Evolutionary conservation across 2,113 vertebrate species (phyloP), one percentile per base, ranked within the genome.

Genomic region (Tragelaphus scriptus): DNA sequence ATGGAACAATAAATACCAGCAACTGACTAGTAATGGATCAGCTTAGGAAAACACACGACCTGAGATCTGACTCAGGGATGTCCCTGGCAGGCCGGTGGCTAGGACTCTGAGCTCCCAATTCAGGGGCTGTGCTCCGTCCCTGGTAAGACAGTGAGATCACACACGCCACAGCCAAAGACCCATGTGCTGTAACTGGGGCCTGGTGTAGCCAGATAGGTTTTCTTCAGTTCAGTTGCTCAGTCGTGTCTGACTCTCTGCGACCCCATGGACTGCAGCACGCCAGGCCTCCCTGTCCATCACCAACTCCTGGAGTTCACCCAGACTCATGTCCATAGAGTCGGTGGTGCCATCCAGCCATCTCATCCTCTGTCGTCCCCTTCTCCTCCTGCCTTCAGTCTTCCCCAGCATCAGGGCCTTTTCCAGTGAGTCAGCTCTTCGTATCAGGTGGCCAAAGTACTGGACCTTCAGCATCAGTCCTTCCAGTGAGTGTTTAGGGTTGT

Each of bases 261-360:
- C 68, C 68, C n/a, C 10, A 3, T 13, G 68, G 10, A 40, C n/a
- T 75, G 68, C n/a, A 5, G 1, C 19, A 40, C 0, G 0, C 68
- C 68, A 21, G 65, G 65, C n/a, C 0, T 36, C 65, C 9, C 65
- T 36, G 65, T 71, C 17, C 65, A 21, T 36, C 65, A 2, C 65
- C 17, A 21, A 2, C 65, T 36, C n/a, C n/a, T 1, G 4, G 65
- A 21, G 65, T 0, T 71, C 21, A 17, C 65, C 21, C n/a, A 71
- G 6, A 21, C 65, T 11, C n/a, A 21, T 6, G n/a, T 21, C 65
- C n/a, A 40, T 40, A 2, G 36, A 40, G 36, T 40, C 36, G 3
- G 68, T 25, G 68, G 25, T 75, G 19, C n/a, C n/a, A 23, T 71
- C n/a, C 68, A 71, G 3, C 68, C 10, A 0, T 40, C 68, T 71